Evolutionary conservation across 2,797 vertebrate genomes (phyloP).

Genomic region (Hirundo rustica): DNA sequence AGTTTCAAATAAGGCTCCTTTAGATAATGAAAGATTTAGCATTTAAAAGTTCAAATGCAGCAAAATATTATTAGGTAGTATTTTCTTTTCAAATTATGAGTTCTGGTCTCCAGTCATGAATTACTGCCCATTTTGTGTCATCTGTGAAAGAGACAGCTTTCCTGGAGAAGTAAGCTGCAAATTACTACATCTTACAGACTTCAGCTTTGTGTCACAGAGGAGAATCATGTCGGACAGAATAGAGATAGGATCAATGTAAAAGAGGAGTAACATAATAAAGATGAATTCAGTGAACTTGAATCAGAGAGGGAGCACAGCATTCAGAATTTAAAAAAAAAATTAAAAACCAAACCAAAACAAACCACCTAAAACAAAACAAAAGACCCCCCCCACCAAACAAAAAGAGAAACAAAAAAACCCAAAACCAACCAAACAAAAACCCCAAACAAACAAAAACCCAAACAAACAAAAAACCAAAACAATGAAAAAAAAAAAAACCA

Average conservation of each 20-base stretch:
- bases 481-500: too few species aligned
- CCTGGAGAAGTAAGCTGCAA: background rate
- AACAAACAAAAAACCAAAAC: too few species aligned
- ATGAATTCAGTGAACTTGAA: background rate
- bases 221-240: background rate
- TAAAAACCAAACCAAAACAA: background rate
- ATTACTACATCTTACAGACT: background rate
- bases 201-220: background rate
- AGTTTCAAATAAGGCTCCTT: background rate
- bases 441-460: too few species aligned
- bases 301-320: background rate
- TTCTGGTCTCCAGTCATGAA: background rate
- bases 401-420: background rate
- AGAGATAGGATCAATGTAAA: background rate
- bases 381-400: background rate
- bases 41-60: background rate
- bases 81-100: background rate
- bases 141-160: background rate
- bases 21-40: background rate
- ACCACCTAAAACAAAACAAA: too few species aligned
- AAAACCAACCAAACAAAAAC: too few species aligned
- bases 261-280: background rate
- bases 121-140: background rate
- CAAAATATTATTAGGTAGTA: background rate
- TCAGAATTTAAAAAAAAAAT: background rate